Evolutionary conservation across 2,113 vertebrate genomes (phyloP).

Genomic region (Epinephelus lanceolatus): DNA sequence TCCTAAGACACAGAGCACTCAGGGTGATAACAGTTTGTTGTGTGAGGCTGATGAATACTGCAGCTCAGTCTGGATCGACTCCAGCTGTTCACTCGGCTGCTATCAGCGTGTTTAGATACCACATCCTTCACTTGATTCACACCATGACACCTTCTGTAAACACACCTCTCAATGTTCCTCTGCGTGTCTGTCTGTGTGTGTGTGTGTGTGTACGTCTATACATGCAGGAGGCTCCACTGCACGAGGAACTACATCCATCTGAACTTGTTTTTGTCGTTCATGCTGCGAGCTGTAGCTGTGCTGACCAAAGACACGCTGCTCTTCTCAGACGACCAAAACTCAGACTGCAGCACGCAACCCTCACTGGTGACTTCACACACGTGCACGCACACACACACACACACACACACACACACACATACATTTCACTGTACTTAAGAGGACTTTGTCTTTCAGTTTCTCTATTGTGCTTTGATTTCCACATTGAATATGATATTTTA

Average conservation of each 20-base stretch:
- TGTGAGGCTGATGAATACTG: constrained; percentile 30
- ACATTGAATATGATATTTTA: too few species aligned
- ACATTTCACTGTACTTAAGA: not conserved
- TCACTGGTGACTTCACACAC: constrained; percentile 73
- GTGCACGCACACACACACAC: constrained; percentile 17
- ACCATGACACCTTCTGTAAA: constrained; percentile 62
- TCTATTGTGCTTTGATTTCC: too few species aligned
- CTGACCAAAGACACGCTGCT: constrained; percentile 93
- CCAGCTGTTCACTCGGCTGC: constrained; percentile 53
- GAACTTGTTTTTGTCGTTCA: constrained; percentile 95
- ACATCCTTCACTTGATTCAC: constrained; percentile 58
- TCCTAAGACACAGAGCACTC: not conserved
- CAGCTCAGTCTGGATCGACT: constrained; percentile 41
- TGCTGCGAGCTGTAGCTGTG: constrained; percentile 92
- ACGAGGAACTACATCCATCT: constrained; percentile 97
- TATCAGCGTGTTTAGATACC: constrained; percentile 63
- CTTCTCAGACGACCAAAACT: constrained; percentile 87
- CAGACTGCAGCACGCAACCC: constrained; percentile 75
- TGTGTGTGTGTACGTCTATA: constrained; percentile 25
- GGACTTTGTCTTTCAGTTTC: too few species aligned
- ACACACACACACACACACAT: not conserved
- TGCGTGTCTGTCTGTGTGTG: constrained; percentile 23
- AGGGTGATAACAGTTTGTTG: constrained; percentile 14
- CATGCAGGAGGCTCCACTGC: constrained; percentile 92
- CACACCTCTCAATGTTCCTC: constrained; percentile 55